These are phyloP conservation scores for Macrosoma leucophasiata DNA, from an alignment of 2,888 invertebrate species.

Conservation along the genomic window DNA sequence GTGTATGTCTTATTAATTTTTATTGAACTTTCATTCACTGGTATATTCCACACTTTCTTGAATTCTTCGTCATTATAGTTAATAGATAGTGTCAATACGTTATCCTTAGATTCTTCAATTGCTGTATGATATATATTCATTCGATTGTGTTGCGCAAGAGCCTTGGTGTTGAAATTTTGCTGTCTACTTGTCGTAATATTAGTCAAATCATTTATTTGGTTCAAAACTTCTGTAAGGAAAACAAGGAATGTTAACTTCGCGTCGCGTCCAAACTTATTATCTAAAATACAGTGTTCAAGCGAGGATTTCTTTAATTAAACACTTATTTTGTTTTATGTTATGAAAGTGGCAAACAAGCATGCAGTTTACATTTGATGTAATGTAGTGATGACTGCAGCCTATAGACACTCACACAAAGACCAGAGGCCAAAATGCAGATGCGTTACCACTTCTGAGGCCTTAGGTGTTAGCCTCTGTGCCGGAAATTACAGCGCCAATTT, in stretches of 20 bases:
- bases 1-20: constrained; percentile 33
- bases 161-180: constrained; percentile 22
- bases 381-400: too few relatives aligned
- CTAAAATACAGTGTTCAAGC: neutral
- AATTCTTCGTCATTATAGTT: constrained; percentile 36
- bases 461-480: too few relatives aligned
- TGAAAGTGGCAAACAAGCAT: too few relatives aligned
- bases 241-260: constrained; percentile 8
- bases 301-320: too few relatives aligned
- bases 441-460: too few relatives aligned
- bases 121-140: constrained; percentile 5
- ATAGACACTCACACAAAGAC: too few relatives aligned
- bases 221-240: constrained; percentile 53
- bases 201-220: constrained; percentile 57
- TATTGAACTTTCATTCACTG: constrained; percentile 33
- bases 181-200: constrained; percentile 30
- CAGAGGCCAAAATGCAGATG: too few relatives aligned
- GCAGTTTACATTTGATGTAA: too few relatives aligned
- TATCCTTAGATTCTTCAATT: constrained; percentile 10
- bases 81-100: constrained; percentile 35
- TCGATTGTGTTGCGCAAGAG: too few relatives aligned
- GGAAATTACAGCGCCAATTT: too few relatives aligned
- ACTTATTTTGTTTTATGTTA: too few relatives aligned
- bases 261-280: neutral
- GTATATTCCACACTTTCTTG: constrained; percentile 45